phyloP scores from a whole-genome alignment of 2,113 vertebrate species.

The Prionailurus viverrinus region DNA sequence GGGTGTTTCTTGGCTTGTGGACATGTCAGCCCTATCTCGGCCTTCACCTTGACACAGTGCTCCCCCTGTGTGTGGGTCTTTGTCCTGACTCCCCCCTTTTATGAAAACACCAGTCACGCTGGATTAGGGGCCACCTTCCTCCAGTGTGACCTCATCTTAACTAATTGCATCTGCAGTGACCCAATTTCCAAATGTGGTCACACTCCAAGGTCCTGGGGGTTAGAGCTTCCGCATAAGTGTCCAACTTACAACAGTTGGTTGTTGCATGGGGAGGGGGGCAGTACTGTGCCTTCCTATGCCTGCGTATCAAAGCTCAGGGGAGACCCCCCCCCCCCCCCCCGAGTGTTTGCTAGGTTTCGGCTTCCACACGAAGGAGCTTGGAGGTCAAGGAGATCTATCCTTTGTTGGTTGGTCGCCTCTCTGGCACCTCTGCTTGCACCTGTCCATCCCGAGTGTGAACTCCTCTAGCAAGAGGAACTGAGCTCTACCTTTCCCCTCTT shows the following conservation, averaged over 20 bases:
- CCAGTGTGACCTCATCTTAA: not conserved
- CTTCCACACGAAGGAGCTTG: not conserved
- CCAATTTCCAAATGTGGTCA: not conserved
- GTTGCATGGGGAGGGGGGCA: not conserved
- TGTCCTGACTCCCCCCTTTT: not conserved
- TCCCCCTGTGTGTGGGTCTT: fast-evolving
- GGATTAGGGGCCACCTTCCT: not conserved
- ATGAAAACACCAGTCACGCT: not conserved
- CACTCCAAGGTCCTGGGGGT: not conserved
- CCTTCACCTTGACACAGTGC: fast-evolving
- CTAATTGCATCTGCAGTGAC: not conserved
- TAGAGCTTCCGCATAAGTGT: not conserved
- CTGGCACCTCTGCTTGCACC: not conserved
- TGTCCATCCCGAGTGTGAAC: not conserved
- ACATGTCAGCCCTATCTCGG: fast-evolving
- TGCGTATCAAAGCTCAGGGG: not conserved
- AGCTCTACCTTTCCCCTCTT: not conserved
- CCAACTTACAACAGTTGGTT: not conserved
- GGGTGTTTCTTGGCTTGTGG: not conserved
- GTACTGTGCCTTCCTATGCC: not conserved
- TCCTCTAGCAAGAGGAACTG: not conserved
- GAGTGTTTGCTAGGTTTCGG: not conserved
- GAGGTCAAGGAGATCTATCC: not conserved
- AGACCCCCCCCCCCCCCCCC: too few relatives aligned
- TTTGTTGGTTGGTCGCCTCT: not conserved